Evolutionary conservation across 2,113 vertebrate genomes (phyloP), one percentile per base, ranked within the genome.

Genomic region (Rhipidura dahli): DNA sequence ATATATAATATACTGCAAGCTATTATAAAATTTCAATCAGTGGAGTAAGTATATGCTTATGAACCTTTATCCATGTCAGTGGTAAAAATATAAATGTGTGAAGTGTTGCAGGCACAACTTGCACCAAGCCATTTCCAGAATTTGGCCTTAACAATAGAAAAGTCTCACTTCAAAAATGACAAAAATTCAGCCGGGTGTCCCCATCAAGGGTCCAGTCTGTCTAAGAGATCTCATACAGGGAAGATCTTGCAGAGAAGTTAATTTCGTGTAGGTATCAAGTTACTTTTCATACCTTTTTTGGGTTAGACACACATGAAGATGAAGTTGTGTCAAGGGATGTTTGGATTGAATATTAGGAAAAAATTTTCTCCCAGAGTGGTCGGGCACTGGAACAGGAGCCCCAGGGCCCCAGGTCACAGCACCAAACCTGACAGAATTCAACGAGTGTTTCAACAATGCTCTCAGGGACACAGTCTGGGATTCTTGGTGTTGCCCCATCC

Each of bases 71-170:
- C 3, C 18, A 2, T 47, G 14, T 47, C 11, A 11, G 0, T 18
- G 14, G 2, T 60, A 60, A 45, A 76, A 49, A 60, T 16, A 60
- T 13, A 17, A 1, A 9, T 28, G 15, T 9, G 12, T 40, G 16
- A 33, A 23, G 3, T 20, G 13, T 16, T 45, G n/a, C 8, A 1
- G 1, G 5, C 11, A 54, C 40, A 71, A 19, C 14, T 20, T 0
- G 1, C 9, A 42, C 18, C 13, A 47, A n/a, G 61, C 2, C 1
- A 15, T n/a, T 63, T 23, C 49, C 31, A 63, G 57, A 61, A 28
- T 17, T 2, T 40, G 45, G 3, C 22, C 7, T 40, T 13, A 64
- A 53, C 7, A 70, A 26, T 4, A 50, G 63, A 66, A 39, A 61
- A 59, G 2, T 59, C 20, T 54, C 18, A 15, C 6, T 39, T 47